phyloP scores from a whole-genome alignment of 2,113 vertebrate genomes.

The Forbesichthys papilliferus region DNA sequence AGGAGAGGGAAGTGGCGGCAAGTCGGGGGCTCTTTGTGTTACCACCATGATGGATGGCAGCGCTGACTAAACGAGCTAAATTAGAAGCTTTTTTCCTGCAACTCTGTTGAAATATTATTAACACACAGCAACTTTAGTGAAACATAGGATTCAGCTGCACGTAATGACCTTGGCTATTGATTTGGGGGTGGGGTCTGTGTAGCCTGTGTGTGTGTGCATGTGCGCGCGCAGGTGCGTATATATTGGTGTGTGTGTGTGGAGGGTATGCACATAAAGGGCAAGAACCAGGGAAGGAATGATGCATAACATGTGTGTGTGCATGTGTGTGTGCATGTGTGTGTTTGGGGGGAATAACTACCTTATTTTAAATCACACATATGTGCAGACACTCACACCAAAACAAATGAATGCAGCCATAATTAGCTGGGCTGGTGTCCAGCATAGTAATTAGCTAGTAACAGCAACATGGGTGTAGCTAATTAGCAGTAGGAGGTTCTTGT shows the following conservation, averaged over 20 bases:
- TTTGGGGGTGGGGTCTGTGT: conserved; percentile 30
- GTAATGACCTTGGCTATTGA: conserved; percentile 72
- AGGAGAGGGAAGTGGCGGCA: conserved; percentile 22
- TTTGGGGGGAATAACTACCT: conserved; percentile 26
- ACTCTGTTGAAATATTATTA: conserved; percentile 72
- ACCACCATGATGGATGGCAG: conserved; percentile 67
- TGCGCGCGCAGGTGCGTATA: neutral
- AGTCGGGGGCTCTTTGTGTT: conserved; percentile 65
- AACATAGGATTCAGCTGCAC: conserved; percentile 72
- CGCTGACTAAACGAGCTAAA: conserved; percentile 71
- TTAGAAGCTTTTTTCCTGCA: conserved; percentile 70
- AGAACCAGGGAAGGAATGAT: neutral
- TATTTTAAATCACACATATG: conserved; percentile 13
- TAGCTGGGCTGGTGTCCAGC: conserved; percentile 67
- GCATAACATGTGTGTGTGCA: too few relatives aligned
- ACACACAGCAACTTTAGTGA: conserved; percentile 70
- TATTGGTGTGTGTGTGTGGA: neutral
- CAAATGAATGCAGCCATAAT: conserved; percentile 60
- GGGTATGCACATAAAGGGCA: too few relatives aligned
- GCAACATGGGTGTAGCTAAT: conserved; percentile 71
- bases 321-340: neutral
- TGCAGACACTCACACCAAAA: neutral
- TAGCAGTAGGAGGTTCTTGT: conserved; percentile 65
- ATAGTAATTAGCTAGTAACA: conserved; percentile 73
- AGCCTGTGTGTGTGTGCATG: neutral